Base-by-base conservation (phyloP, 2,113 vertebrate genomes). In the Thinocorus orbignyianus region DNA sequence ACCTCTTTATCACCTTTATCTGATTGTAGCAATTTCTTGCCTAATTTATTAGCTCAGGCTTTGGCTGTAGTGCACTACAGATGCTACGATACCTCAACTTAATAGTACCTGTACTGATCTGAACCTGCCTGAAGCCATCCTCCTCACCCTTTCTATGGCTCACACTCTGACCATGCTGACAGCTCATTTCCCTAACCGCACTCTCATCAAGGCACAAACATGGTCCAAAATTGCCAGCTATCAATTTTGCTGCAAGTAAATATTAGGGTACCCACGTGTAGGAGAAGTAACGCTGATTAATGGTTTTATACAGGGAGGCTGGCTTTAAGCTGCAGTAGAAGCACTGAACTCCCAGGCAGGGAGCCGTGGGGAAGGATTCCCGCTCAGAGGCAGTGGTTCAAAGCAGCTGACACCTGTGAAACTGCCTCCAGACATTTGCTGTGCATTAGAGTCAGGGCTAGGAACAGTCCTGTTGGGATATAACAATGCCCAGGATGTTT, bases 21-120 rank as follows among this genome's bases (percentile, higher is more conserved):
- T 69, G 85, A 73, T 60, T 61, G 61, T 41, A 41, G 18, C 42
- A 64, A 87, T 83, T 92, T 81, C 81, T 84, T 90, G 58, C 42
- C 25, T 90, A 46, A 70, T 81, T 94, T 64, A 94, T 84, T 69
- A 71, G 41, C 71, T 87, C 82, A 74, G 65, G 46, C 65, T 70
- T 85, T 61, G 69, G 74, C 86, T 81, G 60, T 33, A 52, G 35
- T 33, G 61, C 37, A 55, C 26, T 42, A 54, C 1, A 78, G 33
- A 62, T 35, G 55, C 55, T 81, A 41, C 5, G 31, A 83, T 54
- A 60, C 18, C 54, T 22, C 55, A 51, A 48, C 54, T 93, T 76
- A 80, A 78, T 52, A 44, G 64, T 57, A 95, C 58, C 57, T 54
- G 25, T 31, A 73, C 37, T 54, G 65, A 81, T 58, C 65, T 70